Evolutionary conservation across 37 sponge, comb jelly and placozoan genomes (phyloP), one percentile per base, ranked within the genome.

Genomic region (Hormiphora californensis): DNA sequence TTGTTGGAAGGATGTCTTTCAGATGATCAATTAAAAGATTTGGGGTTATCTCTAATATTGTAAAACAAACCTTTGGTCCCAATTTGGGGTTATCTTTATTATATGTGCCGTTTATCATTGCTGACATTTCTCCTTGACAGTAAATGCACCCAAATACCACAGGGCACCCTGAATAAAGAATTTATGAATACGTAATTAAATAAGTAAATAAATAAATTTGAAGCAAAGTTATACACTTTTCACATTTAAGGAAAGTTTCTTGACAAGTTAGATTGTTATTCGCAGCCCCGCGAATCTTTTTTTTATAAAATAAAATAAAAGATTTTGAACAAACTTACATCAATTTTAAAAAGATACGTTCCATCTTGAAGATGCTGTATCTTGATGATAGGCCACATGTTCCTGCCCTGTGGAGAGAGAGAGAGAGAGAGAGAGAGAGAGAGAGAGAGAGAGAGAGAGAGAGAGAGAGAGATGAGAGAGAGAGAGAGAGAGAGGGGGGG

Each of bases 361-460:
- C 81, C 81, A 3, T 73, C 81, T 19, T 30, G 21, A 15, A 73
- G 27, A 3, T 39, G 81, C 12, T 7, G 17, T 40, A 73, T 41
- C 12, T 4, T 11, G 38, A 73, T 19, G 17, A 46, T 36, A n/a
- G 81, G 81, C 81, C 81, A 73, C 81, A 73, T 73, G 39, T 36
- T 73, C 5, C 81, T 22, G 8, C 81, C 81, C 81, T 73, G 81
- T n/a, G n/a, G n/a, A n/a, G n/a, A n/a, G n/a, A n/a, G n/a, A n/a
- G n/a, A n/a, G n/a, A n/a, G n/a, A n/a, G n/a, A n/a, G n/a, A n/a
- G n/a, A n/a, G n/a, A n/a, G n/a, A n/a, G n/a, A n/a, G n/a, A n/a
- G n/a, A n/a, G n/a, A n/a, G n/a, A n/a, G n/a, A n/a, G n/a, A n/a
- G n/a, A n/a, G n/a, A n/a, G n/a, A n/a, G n/a, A n/a, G n/a, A n/a